phyloP scores from a whole-genome alignment of 2,797 vertebrate genomes.

The Hemibagrus guttatus region DNA sequence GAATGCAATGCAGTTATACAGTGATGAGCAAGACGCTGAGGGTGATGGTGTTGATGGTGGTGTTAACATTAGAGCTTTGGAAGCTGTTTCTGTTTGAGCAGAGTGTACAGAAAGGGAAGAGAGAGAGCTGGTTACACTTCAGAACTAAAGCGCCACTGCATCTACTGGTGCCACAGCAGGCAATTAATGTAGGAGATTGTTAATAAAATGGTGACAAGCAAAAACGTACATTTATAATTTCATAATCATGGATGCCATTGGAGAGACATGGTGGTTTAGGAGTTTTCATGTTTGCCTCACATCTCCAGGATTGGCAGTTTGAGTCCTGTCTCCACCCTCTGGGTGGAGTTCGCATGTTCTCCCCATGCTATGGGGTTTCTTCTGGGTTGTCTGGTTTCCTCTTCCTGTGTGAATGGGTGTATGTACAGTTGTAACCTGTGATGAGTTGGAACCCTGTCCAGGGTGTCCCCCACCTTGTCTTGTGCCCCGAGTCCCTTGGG shows the following conservation, averaged over 20 bases:
- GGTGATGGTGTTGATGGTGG: not conserved
- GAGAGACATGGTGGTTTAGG: no score
- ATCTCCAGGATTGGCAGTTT: no score
- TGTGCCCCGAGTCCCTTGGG: no score
- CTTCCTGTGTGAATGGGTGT: no score
- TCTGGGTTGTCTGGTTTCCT: no score
- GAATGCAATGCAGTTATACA: not conserved
- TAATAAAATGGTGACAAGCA: not conserved
- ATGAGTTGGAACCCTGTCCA: no score
- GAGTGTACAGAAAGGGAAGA: not conserved
- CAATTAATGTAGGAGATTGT: not conserved
- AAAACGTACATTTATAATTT: not conserved
- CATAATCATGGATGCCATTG: not conserved
- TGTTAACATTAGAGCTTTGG: not conserved
- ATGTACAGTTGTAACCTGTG: no score
- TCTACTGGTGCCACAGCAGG: not conserved
- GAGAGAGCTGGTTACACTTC: not conserved
- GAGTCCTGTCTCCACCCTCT: no score
- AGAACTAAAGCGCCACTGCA: not conserved
- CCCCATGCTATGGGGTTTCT: no score
- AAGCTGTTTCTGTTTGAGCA: not conserved
- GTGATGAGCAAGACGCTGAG: not conserved
- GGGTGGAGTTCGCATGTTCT: no score
- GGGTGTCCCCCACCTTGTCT: no score
- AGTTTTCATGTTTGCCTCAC: no score